A percentile compares a stretch with the other conserved stretches of the same genome.
phyloP scores from a whole-genome alignment of 2,888 invertebrate species.

The Timema cristinae region DNA sequence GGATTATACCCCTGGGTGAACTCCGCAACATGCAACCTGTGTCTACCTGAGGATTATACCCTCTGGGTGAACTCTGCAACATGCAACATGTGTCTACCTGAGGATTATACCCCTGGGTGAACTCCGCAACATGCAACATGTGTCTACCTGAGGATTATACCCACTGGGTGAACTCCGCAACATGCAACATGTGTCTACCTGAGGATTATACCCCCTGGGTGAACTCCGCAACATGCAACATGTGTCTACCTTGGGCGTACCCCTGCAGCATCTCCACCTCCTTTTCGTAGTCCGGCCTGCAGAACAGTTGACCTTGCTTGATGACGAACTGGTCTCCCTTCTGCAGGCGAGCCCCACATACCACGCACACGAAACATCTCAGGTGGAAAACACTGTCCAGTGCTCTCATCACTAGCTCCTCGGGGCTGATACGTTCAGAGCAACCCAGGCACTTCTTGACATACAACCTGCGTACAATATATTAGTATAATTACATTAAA shows the following conservation, averaged over 20 bases:
- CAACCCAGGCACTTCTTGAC: slow-evolving; percentile 72
- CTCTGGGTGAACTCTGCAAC: slow-evolving; percentile 7
- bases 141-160: slow-evolving; percentile 41
- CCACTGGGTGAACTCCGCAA: not conserved
- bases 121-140: slow-evolving; percentile 16
- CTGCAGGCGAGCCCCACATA: slow-evolving; percentile 69
- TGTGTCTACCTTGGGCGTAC: slow-evolving; percentile 48
- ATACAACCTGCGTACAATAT: slow-evolving; percentile 53
- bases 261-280: slow-evolving; percentile 69
- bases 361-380: slow-evolving; percentile 73
- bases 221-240: slow-evolving; percentile 17
- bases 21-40: slow-evolving; percentile 15
- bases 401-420: slow-evolving; percentile 77
- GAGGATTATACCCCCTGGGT: not conserved
- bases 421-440: slow-evolving; percentile 64
- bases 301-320: slow-evolving; percentile 72
- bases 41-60: slow-evolving; percentile 41
- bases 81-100: slow-evolving; percentile 41
- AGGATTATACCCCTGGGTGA: slow-evolving; percentile 53
- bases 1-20: slow-evolving; percentile 53
- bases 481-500: too few species aligned
- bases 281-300: slow-evolving; percentile 75
- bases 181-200: slow-evolving; percentile 39
- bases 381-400: slow-evolving; percentile 72
- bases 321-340: slow-evolving; percentile 79